Percentiles rank a stretch among this genome's conserved stretches.
phyloP scores from a whole-genome alignment of 2,797 vertebrate genomes.

The Artibeus lituratus region DNA sequence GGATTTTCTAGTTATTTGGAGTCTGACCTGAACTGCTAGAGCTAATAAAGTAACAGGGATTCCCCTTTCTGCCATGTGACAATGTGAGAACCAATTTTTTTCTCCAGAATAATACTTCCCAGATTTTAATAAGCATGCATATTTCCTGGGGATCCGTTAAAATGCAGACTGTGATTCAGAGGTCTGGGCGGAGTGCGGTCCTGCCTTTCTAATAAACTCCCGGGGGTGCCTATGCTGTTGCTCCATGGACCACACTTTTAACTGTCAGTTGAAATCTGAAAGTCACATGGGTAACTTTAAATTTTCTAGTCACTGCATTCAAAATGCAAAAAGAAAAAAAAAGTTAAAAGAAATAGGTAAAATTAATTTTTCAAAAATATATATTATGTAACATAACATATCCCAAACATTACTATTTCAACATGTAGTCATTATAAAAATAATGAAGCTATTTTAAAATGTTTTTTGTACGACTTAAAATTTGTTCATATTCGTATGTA shows the following conservation, averaged over 20 bases:
- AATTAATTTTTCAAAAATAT: not conserved
- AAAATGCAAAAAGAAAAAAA: not conserved
- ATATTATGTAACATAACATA: not conserved
- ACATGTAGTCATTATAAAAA: not conserved
- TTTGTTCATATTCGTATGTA: not conserved
- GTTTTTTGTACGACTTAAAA: not conserved
- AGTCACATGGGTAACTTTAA: not conserved
- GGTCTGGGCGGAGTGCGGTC: not conserved
- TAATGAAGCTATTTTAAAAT: not conserved
- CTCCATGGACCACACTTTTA: not conserved
- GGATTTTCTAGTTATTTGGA: not conserved
- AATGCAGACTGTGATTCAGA: not conserved
- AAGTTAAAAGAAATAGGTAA: not conserved
- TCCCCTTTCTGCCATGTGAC: not conserved
- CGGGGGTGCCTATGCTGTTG: accelerated
- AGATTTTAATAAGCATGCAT: not conserved
- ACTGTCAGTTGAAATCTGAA: not conserved
- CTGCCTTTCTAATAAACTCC: not conserved
- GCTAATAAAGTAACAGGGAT: not conserved
- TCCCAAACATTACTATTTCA: not conserved
- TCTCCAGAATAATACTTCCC: not conserved
- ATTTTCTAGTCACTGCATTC: not conserved
- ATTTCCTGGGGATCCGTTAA: not conserved
- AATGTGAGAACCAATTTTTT: not conserved
- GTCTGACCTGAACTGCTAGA: not conserved